Conservation (phyloP, 2,113 vertebrate genomes). For the Laticauda colubrina region DNA sequence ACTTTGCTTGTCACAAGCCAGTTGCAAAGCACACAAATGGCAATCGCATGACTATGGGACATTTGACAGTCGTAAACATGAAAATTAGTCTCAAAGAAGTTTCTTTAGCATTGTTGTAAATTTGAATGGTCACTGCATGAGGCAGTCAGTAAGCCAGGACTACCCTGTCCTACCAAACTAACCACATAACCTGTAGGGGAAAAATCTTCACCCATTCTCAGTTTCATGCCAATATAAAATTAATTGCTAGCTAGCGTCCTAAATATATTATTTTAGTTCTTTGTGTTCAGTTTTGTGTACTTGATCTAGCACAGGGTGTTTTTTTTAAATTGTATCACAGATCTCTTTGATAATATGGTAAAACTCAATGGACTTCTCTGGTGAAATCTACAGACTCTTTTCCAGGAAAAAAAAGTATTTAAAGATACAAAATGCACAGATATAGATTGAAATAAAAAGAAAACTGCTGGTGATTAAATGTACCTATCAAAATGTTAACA, state of each 20-base stretch:
- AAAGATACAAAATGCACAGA: not conserved
- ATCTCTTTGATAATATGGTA: not conserved
- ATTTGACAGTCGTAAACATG: not conserved
- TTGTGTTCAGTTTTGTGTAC: not conserved
- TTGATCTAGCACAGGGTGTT: not conserved
- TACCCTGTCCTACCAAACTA: not conserved
- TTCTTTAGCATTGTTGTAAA: not conserved
- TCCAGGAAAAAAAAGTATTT: not conserved
- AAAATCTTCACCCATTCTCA: not conserved
- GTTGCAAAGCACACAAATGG: not conserved
- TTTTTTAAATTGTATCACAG: not conserved
- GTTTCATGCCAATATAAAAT: not conserved
- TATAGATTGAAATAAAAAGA: not conserved
- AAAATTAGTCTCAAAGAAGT: not conserved
- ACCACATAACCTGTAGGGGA: not conserved
- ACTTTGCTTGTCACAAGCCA: not conserved
- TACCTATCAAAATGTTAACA: not conserved
- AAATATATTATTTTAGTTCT: not conserved
- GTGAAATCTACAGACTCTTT: not conserved
- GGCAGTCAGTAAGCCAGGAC: not conserved
- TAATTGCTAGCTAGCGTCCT: not conserved
- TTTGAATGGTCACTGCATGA: not conserved
- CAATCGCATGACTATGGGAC: not conserved
- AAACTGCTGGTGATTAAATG: not conserved
- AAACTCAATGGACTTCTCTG: not conserved